phyloP scores from a whole-genome alignment of 2,113 vertebrate genomes.

The Cyphomyrus plagiostoma region DNA sequence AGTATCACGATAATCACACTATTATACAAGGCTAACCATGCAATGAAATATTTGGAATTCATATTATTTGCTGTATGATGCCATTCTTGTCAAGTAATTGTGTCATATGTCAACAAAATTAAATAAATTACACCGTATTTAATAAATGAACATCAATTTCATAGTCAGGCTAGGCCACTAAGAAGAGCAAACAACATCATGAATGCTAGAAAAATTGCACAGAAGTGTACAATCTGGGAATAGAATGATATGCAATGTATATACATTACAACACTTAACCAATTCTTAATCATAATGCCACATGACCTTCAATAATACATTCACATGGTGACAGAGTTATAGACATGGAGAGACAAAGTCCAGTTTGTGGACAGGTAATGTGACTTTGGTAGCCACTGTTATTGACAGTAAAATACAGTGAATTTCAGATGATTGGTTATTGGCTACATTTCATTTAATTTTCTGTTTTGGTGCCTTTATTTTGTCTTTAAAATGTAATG shows the following conservation, averaged over 20 bases:
- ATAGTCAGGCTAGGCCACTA: neutral
- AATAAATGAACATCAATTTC: neutral
- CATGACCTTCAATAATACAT: neutral
- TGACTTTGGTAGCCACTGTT: neutral
- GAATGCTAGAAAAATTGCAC: neutral
- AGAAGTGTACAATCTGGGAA: neutral
- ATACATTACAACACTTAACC: neutral
- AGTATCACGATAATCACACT: neutral
- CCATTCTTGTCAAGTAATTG: neutral
- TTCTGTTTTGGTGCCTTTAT: neutral
- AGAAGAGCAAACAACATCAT: neutral
- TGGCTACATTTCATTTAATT: neutral
- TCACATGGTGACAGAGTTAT: neutral
- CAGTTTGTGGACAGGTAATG: neutral
- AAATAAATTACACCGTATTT: neutral
- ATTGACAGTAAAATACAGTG: neutral
- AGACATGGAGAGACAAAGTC: neutral
- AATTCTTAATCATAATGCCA: neutral
- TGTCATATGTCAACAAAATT: neutral
- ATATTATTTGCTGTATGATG: neutral
- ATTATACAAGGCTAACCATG: neutral
- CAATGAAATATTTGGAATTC: neutral
- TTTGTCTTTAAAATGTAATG: neutral
- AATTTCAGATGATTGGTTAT: neutral
- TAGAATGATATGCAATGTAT: neutral